Conservation (phyloP, 2,113 vertebrate genomes). For the Danionella cerebrum region DNA sequence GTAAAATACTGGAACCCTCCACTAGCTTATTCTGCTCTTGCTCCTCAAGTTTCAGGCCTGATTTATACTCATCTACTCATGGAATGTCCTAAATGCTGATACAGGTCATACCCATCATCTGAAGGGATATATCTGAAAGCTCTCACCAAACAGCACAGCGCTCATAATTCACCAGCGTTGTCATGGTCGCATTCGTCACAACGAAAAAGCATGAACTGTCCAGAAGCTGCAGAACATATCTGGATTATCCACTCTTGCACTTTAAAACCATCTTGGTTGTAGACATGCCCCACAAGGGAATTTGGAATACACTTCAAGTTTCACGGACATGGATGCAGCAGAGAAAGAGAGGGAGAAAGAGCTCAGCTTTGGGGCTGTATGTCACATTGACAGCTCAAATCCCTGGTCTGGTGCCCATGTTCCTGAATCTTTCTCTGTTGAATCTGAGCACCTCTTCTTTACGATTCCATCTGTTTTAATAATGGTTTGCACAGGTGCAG, state of each 20-base stretch:
- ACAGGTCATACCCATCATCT: background rate
- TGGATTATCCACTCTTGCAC: constrained; percentile 1
- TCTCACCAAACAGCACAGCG: background rate
- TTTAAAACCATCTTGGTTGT: constrained; percentile 8
- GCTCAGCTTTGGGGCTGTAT: constrained; percentile 23
- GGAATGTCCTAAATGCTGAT: background rate
- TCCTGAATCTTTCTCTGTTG: background rate
- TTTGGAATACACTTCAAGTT: background rate
- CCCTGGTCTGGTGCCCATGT: constrained; percentile 29
- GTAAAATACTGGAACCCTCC: no score
- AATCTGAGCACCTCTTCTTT: constrained; percentile 4
- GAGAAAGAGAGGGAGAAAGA: no score
- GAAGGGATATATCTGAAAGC: background rate
- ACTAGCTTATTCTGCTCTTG: background rate
- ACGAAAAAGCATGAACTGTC: constrained; percentile 19
- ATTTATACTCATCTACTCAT: background rate
- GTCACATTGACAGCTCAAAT: constrained; percentile 34
- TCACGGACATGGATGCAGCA: background rate
- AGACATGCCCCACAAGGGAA: constrained; percentile 14
- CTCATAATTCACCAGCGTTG: constrained; percentile 7
- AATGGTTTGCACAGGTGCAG: constrained; percentile 35
- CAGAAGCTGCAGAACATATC: constrained; percentile 30
- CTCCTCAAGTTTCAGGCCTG: background rate
- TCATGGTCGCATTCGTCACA: constrained; percentile 23
- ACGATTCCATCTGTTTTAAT: constrained; percentile 26